Conservation (phyloP, 1,140 invertebrate genomes). For the Drosophila pruinosa region DNA sequence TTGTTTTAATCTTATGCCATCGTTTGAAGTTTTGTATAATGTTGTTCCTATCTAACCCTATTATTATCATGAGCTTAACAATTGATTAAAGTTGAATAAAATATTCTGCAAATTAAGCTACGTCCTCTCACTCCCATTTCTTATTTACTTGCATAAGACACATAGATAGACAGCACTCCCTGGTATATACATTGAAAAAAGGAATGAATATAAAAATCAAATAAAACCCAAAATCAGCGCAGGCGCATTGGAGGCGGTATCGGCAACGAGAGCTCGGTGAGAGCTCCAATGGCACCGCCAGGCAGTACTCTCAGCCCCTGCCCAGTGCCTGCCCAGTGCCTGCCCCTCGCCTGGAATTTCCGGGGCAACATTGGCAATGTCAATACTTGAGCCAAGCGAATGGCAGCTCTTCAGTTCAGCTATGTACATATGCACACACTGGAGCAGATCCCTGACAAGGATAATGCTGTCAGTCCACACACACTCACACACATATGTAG, state of each 20-base stretch:
- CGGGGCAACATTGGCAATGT: constrained; percentile 34
- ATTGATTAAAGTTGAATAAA: background rate
- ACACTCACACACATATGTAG: background rate
- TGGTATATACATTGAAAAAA: constrained; percentile 25
- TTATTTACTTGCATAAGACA: background rate
- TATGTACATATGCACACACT: constrained; percentile 44
- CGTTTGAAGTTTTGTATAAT: too few species aligned
- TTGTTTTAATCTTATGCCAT: too few species aligned
- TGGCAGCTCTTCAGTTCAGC: constrained; percentile 61
- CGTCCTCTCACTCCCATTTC: background rate
- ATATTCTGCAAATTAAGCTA: background rate
- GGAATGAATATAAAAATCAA: constrained; percentile 27
- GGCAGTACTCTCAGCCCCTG: constrained; percentile 24
- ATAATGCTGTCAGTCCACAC: constrained; percentile 55
- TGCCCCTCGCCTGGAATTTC: background rate
- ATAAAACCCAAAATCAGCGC: constrained; percentile 69
- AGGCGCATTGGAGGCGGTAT: constrained; percentile 51
- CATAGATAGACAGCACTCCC: background rate
- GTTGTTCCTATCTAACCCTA: too few species aligned
- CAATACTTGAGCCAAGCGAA: constrained; percentile 77
- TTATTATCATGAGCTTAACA: background rate
- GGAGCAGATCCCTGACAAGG: constrained; percentile 47
- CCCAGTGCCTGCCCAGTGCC: background rate
- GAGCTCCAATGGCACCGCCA: constrained; percentile 76
- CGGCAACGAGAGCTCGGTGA: constrained; percentile 23